A percentile compares a stretch with the other conserved stretches of the same genome.
These are phyloP conservation scores for Cephus spinipes DNA, from an alignment of 2,888 invertebrate species.

Conservation along the genomic window DNA sequence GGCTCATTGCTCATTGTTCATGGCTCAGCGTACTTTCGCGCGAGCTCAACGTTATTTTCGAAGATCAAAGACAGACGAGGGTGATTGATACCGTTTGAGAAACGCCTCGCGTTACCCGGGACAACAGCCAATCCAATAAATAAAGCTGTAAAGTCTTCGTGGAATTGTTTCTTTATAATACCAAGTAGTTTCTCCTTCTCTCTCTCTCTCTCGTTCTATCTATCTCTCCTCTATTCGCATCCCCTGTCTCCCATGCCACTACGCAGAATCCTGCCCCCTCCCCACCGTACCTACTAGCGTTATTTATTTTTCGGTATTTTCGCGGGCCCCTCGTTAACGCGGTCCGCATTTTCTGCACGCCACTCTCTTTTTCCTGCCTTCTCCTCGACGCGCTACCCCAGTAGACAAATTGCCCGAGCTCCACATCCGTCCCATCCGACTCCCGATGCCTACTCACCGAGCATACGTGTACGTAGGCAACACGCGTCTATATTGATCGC, in stretches of 20 bases:
- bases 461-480: not conserved
- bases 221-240: slow-evolving; percentile 21
- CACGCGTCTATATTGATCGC: not conserved
- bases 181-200: slow-evolving; percentile 9
- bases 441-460: not conserved
- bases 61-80: slow-evolving; percentile 55
- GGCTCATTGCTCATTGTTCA: not conserved
- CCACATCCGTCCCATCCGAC: not conserved
- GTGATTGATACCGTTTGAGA: slow-evolving; percentile 54
- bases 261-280: not conserved
- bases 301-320: slow-evolving; percentile 22
- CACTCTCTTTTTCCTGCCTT: slow-evolving; percentile 5
- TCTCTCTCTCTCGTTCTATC: slow-evolving; percentile 7
- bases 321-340: slow-evolving; percentile 42
- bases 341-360: slow-evolving; percentile 36
- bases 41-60: slow-evolving; percentile 46
- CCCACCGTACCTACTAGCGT: not conserved
- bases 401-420: slow-evolving; percentile 5
- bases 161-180: slow-evolving; percentile 16
- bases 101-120: slow-evolving; percentile 39
- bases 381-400: not conserved
- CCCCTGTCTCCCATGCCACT: not conserved
- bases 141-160: slow-evolving; percentile 23
- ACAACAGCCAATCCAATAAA: slow-evolving; percentile 38
- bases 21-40: not conserved